Base-by-base conservation (phyloP, 2,888 invertebrate genomes). In the Acrobasis suavella region DNA sequence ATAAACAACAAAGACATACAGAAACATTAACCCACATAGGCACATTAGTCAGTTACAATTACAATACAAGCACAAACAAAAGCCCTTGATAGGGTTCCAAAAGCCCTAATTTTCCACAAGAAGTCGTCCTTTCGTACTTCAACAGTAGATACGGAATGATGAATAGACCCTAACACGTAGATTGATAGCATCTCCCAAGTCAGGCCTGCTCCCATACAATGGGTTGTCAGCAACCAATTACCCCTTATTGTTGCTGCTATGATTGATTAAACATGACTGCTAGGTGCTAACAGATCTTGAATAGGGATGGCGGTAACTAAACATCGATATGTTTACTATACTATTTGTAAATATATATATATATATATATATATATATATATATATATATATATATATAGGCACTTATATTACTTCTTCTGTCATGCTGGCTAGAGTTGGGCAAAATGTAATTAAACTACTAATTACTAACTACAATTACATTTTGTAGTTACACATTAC, bases 261-360 rank as follows among this genome's bases (percentile, higher is more conserved):
- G 56, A 56, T 56, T 56, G 56, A 56, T 56, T 56, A 56, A 56
- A 56, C 56, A 17, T 56, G 56, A 56, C 56, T 56, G 56, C 42
- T 42, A 46, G 42, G 42, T 56, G 42, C 56, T 17, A 56, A 56
- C 56, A 54, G n/a, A 54, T 54, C 17, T 22, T 8, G 15, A n/a
- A 15, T 54, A 54, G 54, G 14, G 54, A 54, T 37, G 15, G 54
- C 9, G 3, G 14, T 42, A 17, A 22, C 9, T 17, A 22, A 46
- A 10, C 39, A 16, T 55, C 55, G 55, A 55, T 39, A 39, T 14
- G 2, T 22, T n/a, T n/a, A 22, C 22, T 22, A n/a, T n/a, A 14
- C 3, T 8, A n/a, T n/a, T 46, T 7, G n/a, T 46, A 14, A n/a
- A 9, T 42, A 42, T 32, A 32, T 5, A 3, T 22, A 22, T 22